Percentiles rank a stretch among this genome's conserved stretches.
Evolutionary conservation across 2,113 vertebrate species (phyloP).

Genomic region (Nestor notabilis): DNA sequence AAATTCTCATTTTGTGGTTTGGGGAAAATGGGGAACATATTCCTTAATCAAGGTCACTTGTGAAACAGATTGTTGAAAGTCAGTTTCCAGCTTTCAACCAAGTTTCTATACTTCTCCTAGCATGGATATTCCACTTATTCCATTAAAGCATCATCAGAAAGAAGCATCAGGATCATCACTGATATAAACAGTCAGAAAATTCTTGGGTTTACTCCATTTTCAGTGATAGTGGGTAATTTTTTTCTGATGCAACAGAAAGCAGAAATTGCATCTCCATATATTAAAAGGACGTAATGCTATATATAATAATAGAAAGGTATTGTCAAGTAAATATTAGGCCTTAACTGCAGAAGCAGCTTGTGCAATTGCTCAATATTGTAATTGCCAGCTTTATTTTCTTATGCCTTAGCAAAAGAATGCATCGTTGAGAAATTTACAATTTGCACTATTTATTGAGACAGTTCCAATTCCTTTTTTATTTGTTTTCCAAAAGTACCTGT

Average conservation of each 20-base stretch:
- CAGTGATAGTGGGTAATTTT: not conserved
- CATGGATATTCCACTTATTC: not conserved
- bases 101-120: not conserved
- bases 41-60: not conserved
- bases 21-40: not conserved
- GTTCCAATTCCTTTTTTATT: conserved; percentile 79
- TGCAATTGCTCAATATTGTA: conserved; percentile 36
- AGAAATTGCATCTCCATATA: not conserved
- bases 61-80: not conserved
- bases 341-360: not conserved
- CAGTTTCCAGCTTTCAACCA: not conserved
- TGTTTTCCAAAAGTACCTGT: conserved; percentile 73
- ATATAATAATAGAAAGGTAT: conserved; percentile 32
- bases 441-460: conserved; percentile 78
- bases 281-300: not conserved
- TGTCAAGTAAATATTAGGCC: conserved; percentile 33
- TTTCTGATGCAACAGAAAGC: not conserved
- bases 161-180: not conserved
- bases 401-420: conserved; percentile 11
- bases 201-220: not conserved
- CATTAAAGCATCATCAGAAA: not conserved
- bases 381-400: conserved; percentile 73
- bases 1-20: not conserved
- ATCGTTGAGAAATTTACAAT: conserved; percentile 78
- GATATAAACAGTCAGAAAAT: not conserved